Conservation (phyloP, 2,113 vertebrate species). For the Casuarius casuarius region DNA sequence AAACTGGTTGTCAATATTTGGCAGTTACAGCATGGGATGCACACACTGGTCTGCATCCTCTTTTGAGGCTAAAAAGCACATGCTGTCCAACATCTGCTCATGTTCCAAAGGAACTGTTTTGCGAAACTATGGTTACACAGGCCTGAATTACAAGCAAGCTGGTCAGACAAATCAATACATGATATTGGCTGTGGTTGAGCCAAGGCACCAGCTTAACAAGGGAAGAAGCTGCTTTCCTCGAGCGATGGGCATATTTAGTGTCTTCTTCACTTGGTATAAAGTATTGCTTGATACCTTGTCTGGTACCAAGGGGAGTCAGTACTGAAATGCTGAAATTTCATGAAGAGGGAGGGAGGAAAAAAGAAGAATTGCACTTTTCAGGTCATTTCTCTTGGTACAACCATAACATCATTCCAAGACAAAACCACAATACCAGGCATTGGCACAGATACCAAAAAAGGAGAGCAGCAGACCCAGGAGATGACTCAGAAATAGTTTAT, state of each 20-base stretch:
- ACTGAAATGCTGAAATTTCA: not conserved
- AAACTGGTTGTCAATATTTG: not conserved
- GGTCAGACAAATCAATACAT: not conserved
- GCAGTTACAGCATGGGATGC: not conserved
- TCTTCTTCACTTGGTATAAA: not conserved
- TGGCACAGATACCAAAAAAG: not conserved
- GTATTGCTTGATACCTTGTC: not conserved
- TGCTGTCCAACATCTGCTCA: not conserved
- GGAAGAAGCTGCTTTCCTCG: not conserved
- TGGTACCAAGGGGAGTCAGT: not conserved
- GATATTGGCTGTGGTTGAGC: not conserved
- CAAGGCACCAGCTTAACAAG: not conserved
- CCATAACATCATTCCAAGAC: not conserved
- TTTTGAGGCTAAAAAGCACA: accelerated
- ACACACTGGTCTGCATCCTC: not conserved
- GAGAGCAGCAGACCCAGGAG: not conserved
- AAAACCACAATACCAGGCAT: not conserved
- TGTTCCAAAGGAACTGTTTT: not conserved
- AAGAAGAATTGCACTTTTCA: not conserved
- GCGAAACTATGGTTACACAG: not conserved
- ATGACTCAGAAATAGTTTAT: not conserved
- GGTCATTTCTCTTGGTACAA: not conserved
- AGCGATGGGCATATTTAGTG: not conserved
- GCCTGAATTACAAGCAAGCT: not conserved
- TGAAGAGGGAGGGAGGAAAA: not conserved